phyloP scores from a whole-genome alignment of 2,888 invertebrate species.

The Oligia latruncula region DNA sequence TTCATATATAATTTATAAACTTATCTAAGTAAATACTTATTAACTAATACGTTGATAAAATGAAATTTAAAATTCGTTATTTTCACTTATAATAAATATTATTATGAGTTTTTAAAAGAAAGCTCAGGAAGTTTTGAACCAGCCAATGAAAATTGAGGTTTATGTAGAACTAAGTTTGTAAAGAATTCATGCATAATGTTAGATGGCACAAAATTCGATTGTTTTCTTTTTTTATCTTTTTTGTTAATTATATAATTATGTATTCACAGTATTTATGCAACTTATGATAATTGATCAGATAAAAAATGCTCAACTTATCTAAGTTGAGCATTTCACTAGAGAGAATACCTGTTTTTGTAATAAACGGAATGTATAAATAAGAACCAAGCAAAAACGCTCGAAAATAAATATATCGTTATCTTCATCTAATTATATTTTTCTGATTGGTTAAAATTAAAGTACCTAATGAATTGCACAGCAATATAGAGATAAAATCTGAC shows the following conservation, averaged over 20 bases:
- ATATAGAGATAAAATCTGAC: conserved; percentile 11
- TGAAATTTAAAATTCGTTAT: conserved; percentile 81
- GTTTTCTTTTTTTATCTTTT: neutral
- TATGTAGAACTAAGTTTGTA: neutral
- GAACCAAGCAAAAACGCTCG: neutral
- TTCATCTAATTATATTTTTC: neutral
- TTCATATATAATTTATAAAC: conserved; percentile 47
- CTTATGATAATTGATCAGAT: neutral
- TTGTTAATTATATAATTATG: neutral
- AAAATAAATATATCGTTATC: neutral
- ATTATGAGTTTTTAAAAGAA: conserved; percentile 33
- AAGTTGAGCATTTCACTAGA: too few relatives aligned
- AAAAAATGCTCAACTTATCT: neutral
- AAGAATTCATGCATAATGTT: neutral
- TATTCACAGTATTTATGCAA: neutral
- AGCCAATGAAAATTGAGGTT: neutral
- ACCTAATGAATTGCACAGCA: neutral
- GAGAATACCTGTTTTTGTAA: neutral
- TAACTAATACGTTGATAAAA: conserved; percentile 72
- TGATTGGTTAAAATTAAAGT: neutral
- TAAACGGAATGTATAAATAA: neutral
- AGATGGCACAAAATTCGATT: conserved; percentile 21
- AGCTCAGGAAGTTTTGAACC: neutral
- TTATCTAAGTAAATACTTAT: conserved; percentile 61
- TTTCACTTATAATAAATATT: conserved; percentile 71